Evolutionary conservation across 2,113 vertebrate species (phyloP), one percentile per base, ranked within the genome.

Genomic region (Scopus umbretta): DNA sequence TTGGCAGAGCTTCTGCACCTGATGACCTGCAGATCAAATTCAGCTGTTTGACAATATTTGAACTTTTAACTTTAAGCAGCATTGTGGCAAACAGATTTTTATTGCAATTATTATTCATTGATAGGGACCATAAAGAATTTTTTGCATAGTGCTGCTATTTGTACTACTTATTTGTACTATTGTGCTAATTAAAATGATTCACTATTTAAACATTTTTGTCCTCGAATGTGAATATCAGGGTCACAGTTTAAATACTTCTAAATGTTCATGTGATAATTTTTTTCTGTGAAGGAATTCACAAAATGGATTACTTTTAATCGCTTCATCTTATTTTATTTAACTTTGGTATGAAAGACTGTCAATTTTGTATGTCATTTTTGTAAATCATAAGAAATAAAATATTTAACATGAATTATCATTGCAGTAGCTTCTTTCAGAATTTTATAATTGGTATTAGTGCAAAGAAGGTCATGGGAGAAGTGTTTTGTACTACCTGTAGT

Each of bases 361-460:
- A 65, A 26, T 96, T 96, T 97, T 97, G 36, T 84, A 95, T 88
- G 90, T 95, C 18, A 49, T 66, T 95, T 91, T 97, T 96, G 88
- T 97, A 97, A 93, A 71, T 91, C 70, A 49, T 94, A 96, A 91
- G 67, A 79, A 94, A 62, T 95, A 94, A 93, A 95, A 76, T 88
- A 75, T 88, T 76, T 82, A 93, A 92, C 62, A 75, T 82, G 6
- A 88, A 52, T 40, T 78, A 49, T 81, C 53, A 53, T 62, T 86
- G 43, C 34, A 62, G 75, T 96, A 68, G 30, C 62, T 81, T 96
- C 84, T 94, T 87, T 91, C 10, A 56, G 62, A 58, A 92, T 88
- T 88, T 88, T 90, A 2, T 80, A 32, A 67, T 52, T 68, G n/a
- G 8, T 76, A 62, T 40, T 53, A 18, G 34, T 63, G 30, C 43